Conservation (phyloP, 2,888 invertebrate genomes). For the Ellobium chinense region DNA sequence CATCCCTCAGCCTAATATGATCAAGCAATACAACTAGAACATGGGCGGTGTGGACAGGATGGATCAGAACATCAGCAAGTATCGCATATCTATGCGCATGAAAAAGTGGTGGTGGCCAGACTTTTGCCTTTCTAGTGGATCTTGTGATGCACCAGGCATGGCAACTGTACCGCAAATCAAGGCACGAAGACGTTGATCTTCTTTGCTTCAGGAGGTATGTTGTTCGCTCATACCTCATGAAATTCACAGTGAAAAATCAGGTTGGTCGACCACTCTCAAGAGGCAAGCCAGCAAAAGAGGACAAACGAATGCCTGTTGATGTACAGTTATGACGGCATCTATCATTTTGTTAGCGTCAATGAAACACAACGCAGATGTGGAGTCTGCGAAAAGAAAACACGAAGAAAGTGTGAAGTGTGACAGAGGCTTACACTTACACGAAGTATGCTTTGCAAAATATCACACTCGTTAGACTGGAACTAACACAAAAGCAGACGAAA, state of each 20-base stretch:
- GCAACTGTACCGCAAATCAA: neutral
- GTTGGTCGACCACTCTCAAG: neutral
- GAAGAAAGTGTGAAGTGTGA: neutral
- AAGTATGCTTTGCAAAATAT: neutral
- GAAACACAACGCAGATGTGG: neutral
- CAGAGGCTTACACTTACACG: neutral
- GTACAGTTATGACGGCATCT: neutral
- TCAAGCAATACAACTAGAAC: neutral
- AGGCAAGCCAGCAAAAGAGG: neutral
- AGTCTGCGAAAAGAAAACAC: neutral
- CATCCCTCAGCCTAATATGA: constrained; percentile 4
- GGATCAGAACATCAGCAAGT: constrained; percentile 16
- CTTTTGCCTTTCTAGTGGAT: neutral
- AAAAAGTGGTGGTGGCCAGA: constrained; percentile 10
- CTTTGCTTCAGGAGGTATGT: neutral
- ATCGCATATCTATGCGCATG: neutral
- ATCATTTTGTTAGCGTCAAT: neutral
- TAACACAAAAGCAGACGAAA: neutral
- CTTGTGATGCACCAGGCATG: neutral
- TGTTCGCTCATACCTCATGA: neutral
- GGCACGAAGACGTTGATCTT: neutral
- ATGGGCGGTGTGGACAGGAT: constrained; percentile 7
- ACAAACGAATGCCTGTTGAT: neutral
- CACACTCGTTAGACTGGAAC: neutral
- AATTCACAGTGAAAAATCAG: neutral